phyloP scores from a whole-genome alignment of 2,113 vertebrate genomes.

The Campylomormyrus tamandua region DNA sequence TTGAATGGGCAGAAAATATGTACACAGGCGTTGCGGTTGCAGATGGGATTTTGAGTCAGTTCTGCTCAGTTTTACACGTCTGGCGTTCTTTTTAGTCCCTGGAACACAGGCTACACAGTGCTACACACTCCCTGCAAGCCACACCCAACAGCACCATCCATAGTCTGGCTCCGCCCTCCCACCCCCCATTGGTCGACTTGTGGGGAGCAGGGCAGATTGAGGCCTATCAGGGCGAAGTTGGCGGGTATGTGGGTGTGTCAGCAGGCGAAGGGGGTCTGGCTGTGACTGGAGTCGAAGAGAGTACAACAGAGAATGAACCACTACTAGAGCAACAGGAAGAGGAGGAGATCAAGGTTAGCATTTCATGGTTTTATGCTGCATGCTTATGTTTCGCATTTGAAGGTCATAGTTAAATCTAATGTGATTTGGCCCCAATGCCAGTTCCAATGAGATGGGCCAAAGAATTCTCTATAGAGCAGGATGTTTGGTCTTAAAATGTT shows the following conservation, averaged over 20 bases:
- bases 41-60: background rate
- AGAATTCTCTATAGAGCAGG: background rate
- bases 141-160: constrained; percentile 73
- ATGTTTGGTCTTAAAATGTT: background rate
- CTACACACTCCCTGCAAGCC: constrained; percentile 65
- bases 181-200: constrained; percentile 75
- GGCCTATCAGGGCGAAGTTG: constrained; percentile 64
- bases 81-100: constrained; percentile 44
- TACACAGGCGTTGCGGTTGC: background rate
- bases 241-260: constrained; percentile 64
- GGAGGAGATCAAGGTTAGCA: constrained; percentile 62
- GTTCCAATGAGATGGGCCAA: background rate
- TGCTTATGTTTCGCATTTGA: background rate
- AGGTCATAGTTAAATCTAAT: background rate
- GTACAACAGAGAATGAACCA: constrained; percentile 72
- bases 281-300: constrained; percentile 56
- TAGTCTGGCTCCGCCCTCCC: constrained; percentile 62
- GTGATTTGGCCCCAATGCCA: background rate
- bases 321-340: constrained; percentile 73
- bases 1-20: background rate
- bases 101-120: constrained; percentile 61
- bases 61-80: background rate
- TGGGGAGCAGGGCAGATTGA: constrained; percentile 71
- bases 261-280: constrained; percentile 63
- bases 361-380: background rate